phyloP scores from a whole-genome alignment of 1,140 invertebrate species.

The Megathymus violae region DNA sequence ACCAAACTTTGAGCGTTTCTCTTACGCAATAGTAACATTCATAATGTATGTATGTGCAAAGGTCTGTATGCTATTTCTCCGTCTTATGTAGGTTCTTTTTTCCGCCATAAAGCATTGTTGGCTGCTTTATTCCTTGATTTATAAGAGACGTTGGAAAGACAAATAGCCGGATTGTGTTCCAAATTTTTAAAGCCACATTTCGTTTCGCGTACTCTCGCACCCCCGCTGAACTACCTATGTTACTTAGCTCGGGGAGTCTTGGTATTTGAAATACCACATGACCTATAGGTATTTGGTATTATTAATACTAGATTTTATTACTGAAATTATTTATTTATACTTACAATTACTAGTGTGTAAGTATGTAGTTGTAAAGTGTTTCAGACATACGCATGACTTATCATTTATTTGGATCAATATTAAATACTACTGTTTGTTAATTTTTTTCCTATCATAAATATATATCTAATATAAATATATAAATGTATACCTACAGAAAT shows the following conservation, averaged over 20 bases:
- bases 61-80: slow-evolving; percentile 77
- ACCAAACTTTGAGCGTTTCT: slow-evolving; percentile 51
- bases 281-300: slow-evolving; percentile 9
- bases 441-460: too few relatives aligned
- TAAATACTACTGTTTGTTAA: too few relatives aligned
- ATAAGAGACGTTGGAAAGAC: slow-evolving; percentile 85
- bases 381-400: too few relatives aligned
- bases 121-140: slow-evolving; percentile 85
- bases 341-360: too few relatives aligned
- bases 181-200: slow-evolving; percentile 86
- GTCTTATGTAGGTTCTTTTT: slow-evolving; percentile 82
- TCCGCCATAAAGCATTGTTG: slow-evolving; percentile 84
- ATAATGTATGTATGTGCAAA: slow-evolving; percentile 77
- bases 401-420: too few relatives aligned
- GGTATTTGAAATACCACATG: slow-evolving; percentile 38
- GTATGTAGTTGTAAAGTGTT: too few relatives aligned
- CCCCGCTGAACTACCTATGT: slow-evolving; percentile 65
- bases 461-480: too few relatives aligned
- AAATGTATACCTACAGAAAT: too few relatives aligned
- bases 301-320: too few relatives aligned
- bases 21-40: slow-evolving; percentile 72
- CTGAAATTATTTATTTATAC: too few relatives aligned
- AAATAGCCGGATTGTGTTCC: slow-evolving; percentile 85
- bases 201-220: slow-evolving; percentile 76
- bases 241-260: slow-evolving; percentile 48